Conservation (phyloP, 2,113 vertebrate genomes). For the Dunckerocampus dactyliophorus region DNA sequence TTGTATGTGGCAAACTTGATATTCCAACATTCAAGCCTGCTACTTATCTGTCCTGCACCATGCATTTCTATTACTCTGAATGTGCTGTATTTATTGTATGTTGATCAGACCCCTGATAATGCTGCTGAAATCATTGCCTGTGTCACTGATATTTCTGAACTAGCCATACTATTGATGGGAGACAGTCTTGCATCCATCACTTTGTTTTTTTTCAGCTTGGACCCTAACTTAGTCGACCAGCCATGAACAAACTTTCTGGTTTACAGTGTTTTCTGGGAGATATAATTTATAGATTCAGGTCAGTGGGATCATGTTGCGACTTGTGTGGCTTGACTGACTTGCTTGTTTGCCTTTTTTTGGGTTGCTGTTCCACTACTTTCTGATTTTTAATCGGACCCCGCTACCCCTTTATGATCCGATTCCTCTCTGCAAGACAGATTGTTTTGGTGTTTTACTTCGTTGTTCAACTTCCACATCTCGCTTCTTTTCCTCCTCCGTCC, state of each 20-base stretch:
- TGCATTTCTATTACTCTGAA: conserved; percentile 55
- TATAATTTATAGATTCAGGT: conserved; percentile 27
- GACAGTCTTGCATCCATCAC: conserved; percentile 12
- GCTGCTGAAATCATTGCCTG: conserved; percentile 68
- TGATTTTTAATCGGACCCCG: conserved; percentile 55
- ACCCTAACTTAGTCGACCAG: conserved; percentile 64
- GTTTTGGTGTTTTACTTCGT: conserved; percentile 36
- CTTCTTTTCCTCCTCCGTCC: conserved; percentile 31
- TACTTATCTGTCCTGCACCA: conserved; percentile 45
- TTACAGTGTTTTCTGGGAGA: conserved; percentile 58
- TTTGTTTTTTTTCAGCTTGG: conserved; percentile 46
- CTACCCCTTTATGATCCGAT: conserved; percentile 54
- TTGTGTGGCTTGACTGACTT: conserved; percentile 69
- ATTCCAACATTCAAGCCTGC: conserved; percentile 41
- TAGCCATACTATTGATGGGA: conserved; percentile 40
- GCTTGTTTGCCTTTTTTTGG: conserved; percentile 51
- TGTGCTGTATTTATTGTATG: conserved; percentile 56
- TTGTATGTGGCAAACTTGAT: conserved; percentile 66
- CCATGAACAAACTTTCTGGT: conserved; percentile 48
- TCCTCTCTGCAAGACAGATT: conserved; percentile 36
- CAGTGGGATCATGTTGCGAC: conserved; percentile 68
- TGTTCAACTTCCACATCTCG: conserved; percentile 33
- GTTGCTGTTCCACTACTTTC: conserved; percentile 55
- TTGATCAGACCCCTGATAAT: conserved; percentile 57
- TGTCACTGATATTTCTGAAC: conserved; percentile 46